phyloP scores from a whole-genome alignment of 2,113 vertebrate genomes.

The Emydura subglobosa region DNA sequence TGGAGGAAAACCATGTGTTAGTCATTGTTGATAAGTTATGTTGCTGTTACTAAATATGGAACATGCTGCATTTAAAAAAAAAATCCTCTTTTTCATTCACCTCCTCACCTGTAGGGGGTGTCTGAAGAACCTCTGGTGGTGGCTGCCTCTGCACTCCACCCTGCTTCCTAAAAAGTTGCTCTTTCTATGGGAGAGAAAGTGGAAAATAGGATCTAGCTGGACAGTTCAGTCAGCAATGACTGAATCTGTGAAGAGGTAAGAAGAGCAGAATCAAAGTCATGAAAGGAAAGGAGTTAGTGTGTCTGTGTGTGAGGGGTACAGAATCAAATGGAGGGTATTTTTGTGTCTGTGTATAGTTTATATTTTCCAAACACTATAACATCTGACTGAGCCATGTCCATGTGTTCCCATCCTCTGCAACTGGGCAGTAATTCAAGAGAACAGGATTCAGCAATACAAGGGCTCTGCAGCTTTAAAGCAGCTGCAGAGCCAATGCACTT shows the following conservation, averaged over 20 bases:
- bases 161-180: not conserved
- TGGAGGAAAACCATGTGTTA: not conserved
- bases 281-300: not conserved
- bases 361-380: not conserved
- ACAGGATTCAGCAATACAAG: not conserved
- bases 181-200: fast-evolving
- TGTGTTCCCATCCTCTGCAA: not conserved
- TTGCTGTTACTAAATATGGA: not conserved
- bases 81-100: not conserved
- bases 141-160: fast-evolving
- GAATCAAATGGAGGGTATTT: not conserved
- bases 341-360: not conserved
- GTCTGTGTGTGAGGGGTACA: not conserved
- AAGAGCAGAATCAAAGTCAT: not conserved
- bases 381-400: not conserved
- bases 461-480: not conserved
- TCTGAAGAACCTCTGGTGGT: not conserved
- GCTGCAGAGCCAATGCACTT: not conserved
- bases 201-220: fast-evolving
- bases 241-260: not conserved
- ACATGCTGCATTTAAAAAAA: not conserved
- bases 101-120: not conserved
- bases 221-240: not conserved
- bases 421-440: not conserved
- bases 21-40: not conserved